Evolutionary conservation across 2,888 invertebrate species (phyloP), one percentile per base, ranked within the genome.

Genomic region (Ceriagrion tenellum): DNA sequence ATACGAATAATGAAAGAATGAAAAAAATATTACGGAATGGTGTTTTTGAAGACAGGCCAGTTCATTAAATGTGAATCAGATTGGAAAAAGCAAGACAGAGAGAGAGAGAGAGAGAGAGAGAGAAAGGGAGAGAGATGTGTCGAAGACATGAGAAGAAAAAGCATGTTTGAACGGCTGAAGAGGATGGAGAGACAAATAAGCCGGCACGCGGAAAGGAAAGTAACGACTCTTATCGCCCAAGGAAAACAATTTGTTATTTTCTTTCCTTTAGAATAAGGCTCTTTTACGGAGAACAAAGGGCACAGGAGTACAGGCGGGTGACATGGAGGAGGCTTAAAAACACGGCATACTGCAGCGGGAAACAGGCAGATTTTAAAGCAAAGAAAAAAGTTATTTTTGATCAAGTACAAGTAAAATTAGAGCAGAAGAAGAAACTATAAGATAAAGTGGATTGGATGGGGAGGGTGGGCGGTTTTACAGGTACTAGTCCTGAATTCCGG

Each of bases 51-150:
- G 81, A 35, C 35, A 8, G 81, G 16, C 12, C 18, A 81, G 81
- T 81, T 81, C 81, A 81, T 81, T 81, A 81, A 81, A 35, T 35
- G 81, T 81, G 81, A 81, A 81, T 81, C 35, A 81, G 81, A 35
- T 35, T 1, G 69, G 35, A 81, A 18, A 81, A 35, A 13, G n/a
- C 26, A 69, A 12, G 69, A n/a, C 10, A 35, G 69, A 81, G 3
- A 81, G 35, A 81, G 30, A 16, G 35, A 81, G 69, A 69, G 69
- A 69, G 74, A n/a, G n/a, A 35, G 69, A 81, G 3, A 81, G 35
- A 81, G 30, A 16, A 81, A 81, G 69, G n/a, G 69, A 69, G 74
- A 35, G 74, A 35, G 81, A 81, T 30, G 18, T 10, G 13, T 8
- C 23, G 69, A 23, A 47, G 47, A 47, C 47, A 81, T 35, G 35